These are phyloP conservation scores for Drosophila mayaguana DNA, from an alignment of 2,888 invertebrate genomes.

Conservation along the genomic window DNA sequence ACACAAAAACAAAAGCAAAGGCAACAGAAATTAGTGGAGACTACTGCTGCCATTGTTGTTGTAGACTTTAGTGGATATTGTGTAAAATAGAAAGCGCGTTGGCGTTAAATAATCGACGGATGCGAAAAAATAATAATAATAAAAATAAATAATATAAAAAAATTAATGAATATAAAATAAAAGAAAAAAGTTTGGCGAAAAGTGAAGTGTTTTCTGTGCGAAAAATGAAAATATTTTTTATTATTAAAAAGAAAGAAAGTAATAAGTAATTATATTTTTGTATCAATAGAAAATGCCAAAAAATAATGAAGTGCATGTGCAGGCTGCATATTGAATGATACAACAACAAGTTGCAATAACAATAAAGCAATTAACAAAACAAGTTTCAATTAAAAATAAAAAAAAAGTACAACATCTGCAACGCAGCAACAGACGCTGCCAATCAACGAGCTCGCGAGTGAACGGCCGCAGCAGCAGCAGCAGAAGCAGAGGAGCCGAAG, in stretches of 20 bases:
- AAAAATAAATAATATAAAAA: neutral
- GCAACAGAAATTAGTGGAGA: slow-evolving; percentile 34
- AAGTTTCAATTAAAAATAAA: slow-evolving; percentile 56
- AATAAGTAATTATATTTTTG: slow-evolving; percentile 13
- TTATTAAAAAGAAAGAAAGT: slow-evolving; percentile 1
- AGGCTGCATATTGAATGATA: slow-evolving; percentile 33
- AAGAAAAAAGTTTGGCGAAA: slow-evolving; percentile 9
- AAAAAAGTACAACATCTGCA: slow-evolving; percentile 18
- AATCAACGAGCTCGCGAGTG: slow-evolving; percentile 55
- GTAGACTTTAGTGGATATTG: slow-evolving; percentile 32
- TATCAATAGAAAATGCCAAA: slow-evolving; percentile 31
- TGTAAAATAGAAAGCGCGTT: slow-evolving; percentile 68
- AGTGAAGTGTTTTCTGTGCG: slow-evolving; percentile 28
- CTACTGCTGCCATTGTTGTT: slow-evolving; percentile 39
- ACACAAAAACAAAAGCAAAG: slow-evolving; percentile 30
- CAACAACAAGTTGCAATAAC: slow-evolving; percentile 47
- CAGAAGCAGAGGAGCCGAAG: slow-evolving; percentile 21
- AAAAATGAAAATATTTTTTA: slow-evolving; percentile 2
- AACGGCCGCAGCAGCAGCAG: slow-evolving; percentile 63
- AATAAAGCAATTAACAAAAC: slow-evolving; percentile 59
- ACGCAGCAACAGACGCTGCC: slow-evolving; percentile 26
- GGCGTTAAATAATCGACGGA: slow-evolving; percentile 56
- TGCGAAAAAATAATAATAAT: slow-evolving; percentile 30
- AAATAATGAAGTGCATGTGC: slow-evolving; percentile 37
- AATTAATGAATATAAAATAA: neutral